Evolutionary conservation across 2,888 invertebrate species (phyloP), one percentile per base, ranked within the genome.

Genomic region (Linyphia triangularis): DNA sequence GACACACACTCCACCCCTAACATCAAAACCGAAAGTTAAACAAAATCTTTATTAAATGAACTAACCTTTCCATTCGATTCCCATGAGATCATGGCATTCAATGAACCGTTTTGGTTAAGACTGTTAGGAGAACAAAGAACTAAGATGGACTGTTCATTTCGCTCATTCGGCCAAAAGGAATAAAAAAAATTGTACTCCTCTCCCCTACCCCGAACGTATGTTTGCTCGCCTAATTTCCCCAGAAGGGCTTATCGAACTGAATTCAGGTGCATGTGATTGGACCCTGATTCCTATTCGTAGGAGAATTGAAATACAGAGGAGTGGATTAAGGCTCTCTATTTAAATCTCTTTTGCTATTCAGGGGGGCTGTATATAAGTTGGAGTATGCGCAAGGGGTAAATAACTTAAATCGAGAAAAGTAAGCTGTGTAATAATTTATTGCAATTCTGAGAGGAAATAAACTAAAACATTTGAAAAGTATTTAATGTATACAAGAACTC

Each of bases 261-360:
- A 77, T 79, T 79, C 79, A 79, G 79, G 67, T 79, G 65, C 67
- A 33, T 79, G 28, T 51, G 79, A 67, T 79, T 67, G 51, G 61
- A 19, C 30, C 24, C 59, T 51, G 40, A 59, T 37, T 65, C 43
- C 78, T 43, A 26, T 7, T 24, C 26, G 26, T n/a, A 28, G 13
- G 16, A 13, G 78, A n/a, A 79, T 43, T 79, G 30, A 43, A 79
- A 79, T 67, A 79, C 65, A 79, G 22, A 22, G 69, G 57, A 81
- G 81, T 81, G 59, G 81, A 81, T 81, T 81, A 69, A 70, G 59
- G 26, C 69, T 67, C 67, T 70, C 57, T 57, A 81, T 81, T 81
- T 81, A 70, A 81, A 70, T 81, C 69, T 81, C 51, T 59, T 81
- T 81, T 81, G 19, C 30, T 10, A 24, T 19, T n/a, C 2, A n/a